These are phyloP conservation scores for Lasioglossum albipes DNA, from an alignment of 1,140 invertebrate genomes.

Conservation along the genomic window DNA sequence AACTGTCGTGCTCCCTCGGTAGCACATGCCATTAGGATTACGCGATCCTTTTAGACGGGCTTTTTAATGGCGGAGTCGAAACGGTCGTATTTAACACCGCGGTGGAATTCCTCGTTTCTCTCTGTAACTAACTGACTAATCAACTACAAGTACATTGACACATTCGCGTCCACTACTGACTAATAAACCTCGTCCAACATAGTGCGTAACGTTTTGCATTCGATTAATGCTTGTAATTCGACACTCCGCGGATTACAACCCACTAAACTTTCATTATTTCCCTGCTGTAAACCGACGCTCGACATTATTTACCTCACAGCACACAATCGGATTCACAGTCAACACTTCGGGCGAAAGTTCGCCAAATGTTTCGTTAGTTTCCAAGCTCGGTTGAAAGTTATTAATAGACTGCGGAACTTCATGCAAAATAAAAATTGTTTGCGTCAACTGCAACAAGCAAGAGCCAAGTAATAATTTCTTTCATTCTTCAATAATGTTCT, in stretches of 20 bases:
- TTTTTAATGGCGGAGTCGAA: slow-evolving; percentile 8
- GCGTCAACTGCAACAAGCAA: too few relatives aligned
- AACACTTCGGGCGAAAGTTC: too few relatives aligned
- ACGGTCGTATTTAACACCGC: not conserved
- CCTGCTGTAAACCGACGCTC: too few relatives aligned
- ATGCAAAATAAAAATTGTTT: too few relatives aligned
- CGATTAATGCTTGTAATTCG: not conserved
- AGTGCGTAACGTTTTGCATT: too few relatives aligned
- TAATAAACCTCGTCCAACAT: not conserved
- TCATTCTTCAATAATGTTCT: too few relatives aligned
- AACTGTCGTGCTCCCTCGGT: not conserved
- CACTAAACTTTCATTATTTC: not conserved
- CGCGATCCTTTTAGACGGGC: slow-evolving; percentile 11
- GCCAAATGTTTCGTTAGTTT: too few relatives aligned
- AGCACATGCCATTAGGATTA: slow-evolving; percentile 10
- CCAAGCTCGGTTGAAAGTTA: too few relatives aligned
- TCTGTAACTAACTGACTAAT: not conserved
- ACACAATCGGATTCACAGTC: too few relatives aligned
- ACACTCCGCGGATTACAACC: not conserved
- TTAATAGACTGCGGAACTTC: too few relatives aligned
- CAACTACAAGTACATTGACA: not conserved
- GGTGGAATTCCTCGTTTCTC: not conserved
- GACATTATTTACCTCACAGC: too few relatives aligned
- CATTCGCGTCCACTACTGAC: not conserved
- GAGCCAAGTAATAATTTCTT: too few relatives aligned